Base-by-base conservation (phyloP, 2,888 invertebrate species). In the Acleris sparsana region DNA sequence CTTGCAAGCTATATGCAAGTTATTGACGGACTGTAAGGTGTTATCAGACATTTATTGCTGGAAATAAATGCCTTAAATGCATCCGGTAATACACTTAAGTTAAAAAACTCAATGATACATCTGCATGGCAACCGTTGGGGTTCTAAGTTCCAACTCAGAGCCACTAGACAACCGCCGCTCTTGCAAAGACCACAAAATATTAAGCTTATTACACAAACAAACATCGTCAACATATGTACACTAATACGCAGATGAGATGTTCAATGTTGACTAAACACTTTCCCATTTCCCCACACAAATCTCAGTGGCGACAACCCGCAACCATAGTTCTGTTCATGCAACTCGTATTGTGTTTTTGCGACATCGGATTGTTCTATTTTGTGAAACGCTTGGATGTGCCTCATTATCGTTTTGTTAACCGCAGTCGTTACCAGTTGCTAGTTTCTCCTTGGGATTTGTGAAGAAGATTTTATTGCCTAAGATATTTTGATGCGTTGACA, bases 321-420 rank as follows among this genome's bases (percentile, higher is more conserved):
- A 51, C 60, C 55, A 51, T 55, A 60, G 64, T 60, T 60, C 60
- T 46, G 46, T 17, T 46, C 46, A 46, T 53, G 33, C 57, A 44
- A 56, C 25, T 60, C 22, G 56, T 55, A 65, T 60, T 59, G 44
- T 56, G 65, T 61, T 65, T 65, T 65, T 65, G 65, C 65, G 53
- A 65, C 53, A 49, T 63, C 43, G 51, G 39, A 55, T 52, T 55
- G 65, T 60, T 65, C 56, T 63, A 56, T 63, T 59, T 60, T 65
- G 55, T 65, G 60, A 65, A 65, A 65, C 55, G 25, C n/a, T 16
- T 53, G 22, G 7, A 17, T 44, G 43, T 25, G 25, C 43, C 55
- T 56, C 60, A 46, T 51, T 56, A 61, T 61, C 65, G 55, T 65
- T 65, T 55, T 60, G 60, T 55, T 29, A 60, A 60, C 60, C 64